phyloP scores from a whole-genome alignment of 2,888 invertebrate species.

The Euzophera pinguis region DNA sequence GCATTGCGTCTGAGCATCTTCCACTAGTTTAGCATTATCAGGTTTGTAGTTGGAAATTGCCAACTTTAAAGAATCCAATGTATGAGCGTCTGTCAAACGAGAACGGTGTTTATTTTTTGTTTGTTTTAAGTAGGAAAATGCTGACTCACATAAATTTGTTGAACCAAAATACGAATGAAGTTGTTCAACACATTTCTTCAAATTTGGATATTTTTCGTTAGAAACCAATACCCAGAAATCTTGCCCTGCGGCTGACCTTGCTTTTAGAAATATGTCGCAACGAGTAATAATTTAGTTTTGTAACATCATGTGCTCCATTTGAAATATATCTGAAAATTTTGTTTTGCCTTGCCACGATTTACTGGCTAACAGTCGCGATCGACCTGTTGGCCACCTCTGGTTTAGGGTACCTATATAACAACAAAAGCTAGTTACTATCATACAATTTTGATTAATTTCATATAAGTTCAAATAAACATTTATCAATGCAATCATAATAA shows the following conservation, averaged over 20 bases:
- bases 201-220: constrained; percentile 30
- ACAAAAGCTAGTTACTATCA: no score
- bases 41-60: constrained; percentile 28
- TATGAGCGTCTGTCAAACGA: constrained; percentile 13
- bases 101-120: constrained; percentile 26
- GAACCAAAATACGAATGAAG: constrained; percentile 26
- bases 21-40: constrained; percentile 25
- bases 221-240: constrained; percentile 30
- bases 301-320: constrained; percentile 22
- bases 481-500: no score
- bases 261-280: constrained; percentile 26
- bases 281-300: constrained; percentile 18
- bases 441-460: no score
- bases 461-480: no score
- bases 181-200: constrained; percentile 29
- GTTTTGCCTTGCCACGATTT: no score
- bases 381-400: no score
- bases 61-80: constrained; percentile 12
- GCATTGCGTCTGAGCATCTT: constrained; percentile 20
- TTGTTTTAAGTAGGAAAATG: constrained; percentile 25
- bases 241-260: constrained; percentile 17
- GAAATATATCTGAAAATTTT: constrained; percentile 28
- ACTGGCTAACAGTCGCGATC: no score
- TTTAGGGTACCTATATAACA: no score
- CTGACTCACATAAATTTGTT: constrained; percentile 21